Conservation (phyloP, 2,888 invertebrate genomes). For the Aporophyla lueneburgensis region DNA sequence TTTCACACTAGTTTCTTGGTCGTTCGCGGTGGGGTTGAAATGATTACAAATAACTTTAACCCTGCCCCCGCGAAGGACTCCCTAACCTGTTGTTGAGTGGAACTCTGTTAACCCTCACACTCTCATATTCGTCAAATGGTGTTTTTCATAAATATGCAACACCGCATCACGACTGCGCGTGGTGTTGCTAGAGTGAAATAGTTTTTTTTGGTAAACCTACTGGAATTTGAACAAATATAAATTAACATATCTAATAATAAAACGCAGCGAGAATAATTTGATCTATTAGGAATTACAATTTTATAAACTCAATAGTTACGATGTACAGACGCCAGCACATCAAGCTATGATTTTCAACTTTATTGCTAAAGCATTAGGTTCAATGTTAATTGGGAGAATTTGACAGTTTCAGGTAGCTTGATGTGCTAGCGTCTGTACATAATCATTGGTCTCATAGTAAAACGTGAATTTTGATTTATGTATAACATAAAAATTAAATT, state of each 20-base stretch:
- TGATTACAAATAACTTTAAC: constrained; percentile 56
- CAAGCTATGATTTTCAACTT: no score
- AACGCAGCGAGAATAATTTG: not conserved
- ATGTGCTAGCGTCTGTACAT: no score
- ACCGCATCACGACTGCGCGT: constrained; percentile 27
- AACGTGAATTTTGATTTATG: no score
- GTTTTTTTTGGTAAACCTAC: not conserved
- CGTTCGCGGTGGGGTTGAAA: constrained; percentile 25
- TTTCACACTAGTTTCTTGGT: constrained; percentile 25
- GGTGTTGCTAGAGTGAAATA: constrained; percentile 39
- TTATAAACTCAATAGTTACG: no score
- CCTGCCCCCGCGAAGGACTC: constrained; percentile 55
- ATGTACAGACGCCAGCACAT: no score
- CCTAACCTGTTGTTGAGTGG: constrained; percentile 58
- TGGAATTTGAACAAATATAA: not conserved
- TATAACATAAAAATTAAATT: no score
- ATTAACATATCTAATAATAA: no score
- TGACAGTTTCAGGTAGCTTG: no score
- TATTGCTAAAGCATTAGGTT: no score
- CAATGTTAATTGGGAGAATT: no score
- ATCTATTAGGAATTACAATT: no score
- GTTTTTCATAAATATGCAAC: constrained; percentile 79
- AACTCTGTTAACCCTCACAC: constrained; percentile 68
- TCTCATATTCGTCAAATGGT: constrained; percentile 80
- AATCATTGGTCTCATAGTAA: no score